Evolutionary conservation across 2,888 invertebrate species (phyloP), one percentile per base, ranked within the genome.

Genomic region (Dichetophora obliterata): DNA sequence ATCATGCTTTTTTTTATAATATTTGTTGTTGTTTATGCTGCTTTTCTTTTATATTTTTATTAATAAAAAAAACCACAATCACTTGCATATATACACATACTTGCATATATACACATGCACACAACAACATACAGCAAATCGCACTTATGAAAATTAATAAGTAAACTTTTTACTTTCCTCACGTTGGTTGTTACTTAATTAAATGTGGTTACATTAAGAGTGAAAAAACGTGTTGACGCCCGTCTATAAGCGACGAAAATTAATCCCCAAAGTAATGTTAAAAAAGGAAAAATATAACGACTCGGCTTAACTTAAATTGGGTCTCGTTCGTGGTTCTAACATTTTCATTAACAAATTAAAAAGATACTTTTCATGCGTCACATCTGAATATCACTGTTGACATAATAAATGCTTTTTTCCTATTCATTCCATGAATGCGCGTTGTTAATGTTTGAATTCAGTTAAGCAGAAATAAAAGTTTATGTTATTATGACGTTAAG

Each of bases 141-240:
- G 85, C 85, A 86, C 84, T 86, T 86, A 86, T 84, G 85, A 84
- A 86, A 87, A 87, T 86, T 87, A 87, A 87, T 86, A 86, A 85
- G 85, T 85, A 81, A 83, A 84, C 82, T 82, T 86, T 86, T 81
- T 82, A 81, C 81, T 79, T 75, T 69, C 54, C 69, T 66, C 74
- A 75, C 57, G 63, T 48, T 52, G 34, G 65, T 71, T 71, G n/a
- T 37, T 75, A 57, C 73, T 77, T 61, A 70, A 69, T 77, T 73
- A 78, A 80, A 80, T 80, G 79, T 78, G 78, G 75, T 79, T 75
- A 80, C 11, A 80, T 80, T 80, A 78, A 79, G 78, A 80, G 79
- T 80, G 79, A 78, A 52, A 75, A 80, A 80, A 80, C 79, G 78
- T 80, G 80, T 80, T 80, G 75, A 79, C 50, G 24, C 14, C 24